phyloP scores from a whole-genome alignment of 1,140 invertebrate genomes.

The Cepaea nemoralis region DNA sequence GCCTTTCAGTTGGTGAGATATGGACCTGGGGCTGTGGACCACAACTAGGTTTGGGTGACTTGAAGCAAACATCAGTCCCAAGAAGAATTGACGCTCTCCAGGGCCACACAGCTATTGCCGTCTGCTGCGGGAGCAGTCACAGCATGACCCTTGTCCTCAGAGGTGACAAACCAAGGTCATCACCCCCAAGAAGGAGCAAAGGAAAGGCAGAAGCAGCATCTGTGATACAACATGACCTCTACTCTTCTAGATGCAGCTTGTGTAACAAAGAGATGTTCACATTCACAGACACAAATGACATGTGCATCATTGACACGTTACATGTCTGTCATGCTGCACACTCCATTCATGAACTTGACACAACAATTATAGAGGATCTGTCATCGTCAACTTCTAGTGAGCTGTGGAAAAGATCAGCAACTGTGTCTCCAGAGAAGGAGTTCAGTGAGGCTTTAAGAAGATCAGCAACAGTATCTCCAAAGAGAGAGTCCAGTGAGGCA shows the following conservation, averaged over 20 bases:
- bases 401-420: background rate
- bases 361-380: conserved; percentile 25
- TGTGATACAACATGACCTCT: conserved; percentile 70
- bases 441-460: no score
- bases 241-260: conserved; percentile 55
- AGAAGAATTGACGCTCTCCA: conserved; percentile 80
- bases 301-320: conserved; percentile 76
- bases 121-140: conserved; percentile 79
- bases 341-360: background rate
- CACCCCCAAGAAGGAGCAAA: conserved; percentile 75
- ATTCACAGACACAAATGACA: conserved; percentile 79
- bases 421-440: background rate
- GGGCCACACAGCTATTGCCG: conserved; percentile 77
- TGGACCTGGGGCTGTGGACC: conserved; percentile 82
- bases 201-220: conserved; percentile 78
- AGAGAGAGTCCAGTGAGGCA: conserved; percentile 2
- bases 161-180: conserved; percentile 44
- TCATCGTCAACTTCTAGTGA: conserved; percentile 15
- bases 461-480: no score
- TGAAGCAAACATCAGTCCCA: conserved; percentile 68
- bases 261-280: conserved; percentile 68
- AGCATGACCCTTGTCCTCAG: conserved; percentile 78
- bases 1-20: conserved; percentile 81
- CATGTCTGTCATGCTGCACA: conserved; percentile 37
- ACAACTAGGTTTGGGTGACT: conserved; percentile 77